Base-by-base conservation (phyloP, 2,888 invertebrate species). In the Encarsia formosa region DNA sequence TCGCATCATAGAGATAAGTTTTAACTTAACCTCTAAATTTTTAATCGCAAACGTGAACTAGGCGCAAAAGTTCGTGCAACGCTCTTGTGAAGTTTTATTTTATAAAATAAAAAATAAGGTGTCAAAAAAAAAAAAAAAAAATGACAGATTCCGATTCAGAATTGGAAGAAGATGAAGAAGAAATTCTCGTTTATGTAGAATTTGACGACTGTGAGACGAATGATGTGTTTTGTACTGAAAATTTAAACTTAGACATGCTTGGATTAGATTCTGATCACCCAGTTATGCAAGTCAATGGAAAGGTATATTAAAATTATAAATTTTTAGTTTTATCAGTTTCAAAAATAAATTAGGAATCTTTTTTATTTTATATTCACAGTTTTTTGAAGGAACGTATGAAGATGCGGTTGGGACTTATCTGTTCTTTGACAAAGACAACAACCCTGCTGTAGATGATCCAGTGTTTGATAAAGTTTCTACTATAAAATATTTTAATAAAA, bases 321-420 rank as follows among this genome's bases (percentile, higher is more conserved):
- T 5, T 8, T 20, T 22, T n/a, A 8, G 40, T 24, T 40, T 40
- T 5, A 22, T 34, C 4, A 37, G 16, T 37, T 5, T 1, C 19
- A 13, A 19, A 20, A 37, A 18, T 37, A 5, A 13, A 26, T 8
- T 26, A 26, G 26, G 5, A 26, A 26, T 8, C 5, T 26, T 34
- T 34, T 34, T 18, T n/a, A 22, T 13, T 15, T 44, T 9, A 56
- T 23, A 37, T 41, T 49, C 39, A 59, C 47, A 71, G 74, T 72
- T 71, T 57, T 75, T 77, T 72, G 63, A 69, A 82, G 89, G 88
- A 16, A 79, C 79, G 44, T 87, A 82, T 71, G 83, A 84, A 64
- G 80, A 82, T 66, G 77, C 83, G 8, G 69, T 85, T 54, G 89
- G 88, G 18, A 88, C 88, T 15, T 82, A 84, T 59, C 75, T 89